phyloP scores from a whole-genome alignment of 2,888 invertebrate genomes.

The Diplazon laetatorius region DNA sequence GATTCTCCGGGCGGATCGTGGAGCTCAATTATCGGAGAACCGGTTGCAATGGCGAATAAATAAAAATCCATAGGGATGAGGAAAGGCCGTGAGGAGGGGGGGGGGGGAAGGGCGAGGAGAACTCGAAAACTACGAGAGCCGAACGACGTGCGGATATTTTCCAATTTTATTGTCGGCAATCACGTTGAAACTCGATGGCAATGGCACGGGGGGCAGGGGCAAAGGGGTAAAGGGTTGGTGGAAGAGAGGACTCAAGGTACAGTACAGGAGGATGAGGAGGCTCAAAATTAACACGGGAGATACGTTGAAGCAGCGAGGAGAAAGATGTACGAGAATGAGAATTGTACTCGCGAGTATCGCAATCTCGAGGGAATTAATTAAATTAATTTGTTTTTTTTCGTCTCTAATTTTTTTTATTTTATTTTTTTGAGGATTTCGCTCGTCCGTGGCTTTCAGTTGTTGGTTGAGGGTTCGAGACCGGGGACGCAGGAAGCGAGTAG shows the following conservation, averaged over 20 bases:
- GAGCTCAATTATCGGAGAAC: slow-evolving; percentile 63
- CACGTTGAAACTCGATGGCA: slow-evolving; percentile 30
- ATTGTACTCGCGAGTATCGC: no score
- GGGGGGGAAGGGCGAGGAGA: slow-evolving; percentile 24
- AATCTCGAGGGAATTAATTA: neutral
- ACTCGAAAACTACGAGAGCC: slow-evolving; percentile 32
- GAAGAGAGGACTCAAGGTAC: no score
- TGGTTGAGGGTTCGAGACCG: neutral
- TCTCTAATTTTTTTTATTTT: no score
- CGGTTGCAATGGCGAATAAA: slow-evolving; percentile 56
- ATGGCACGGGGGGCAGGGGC: no score
- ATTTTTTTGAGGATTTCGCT: slow-evolving; percentile 48
- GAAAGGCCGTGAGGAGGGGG: no score
- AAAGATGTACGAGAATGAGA: neutral
- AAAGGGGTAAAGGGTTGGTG: neutral
- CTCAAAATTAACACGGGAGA: slow-evolving; percentile 6
- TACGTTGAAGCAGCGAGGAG: slow-evolving; percentile 19
- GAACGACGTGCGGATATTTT: slow-evolving; percentile 60
- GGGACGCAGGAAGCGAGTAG: neutral
- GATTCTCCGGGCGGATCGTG: slow-evolving; percentile 8
- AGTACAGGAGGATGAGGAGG: no score
- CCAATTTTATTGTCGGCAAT: slow-evolving; percentile 66
- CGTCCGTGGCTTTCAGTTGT: slow-evolving; percentile 45
- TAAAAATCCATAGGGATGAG: slow-evolving; percentile 45
- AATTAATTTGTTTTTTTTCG: slow-evolving; percentile 55